A percentile compares a stretch with the other conserved stretches of the same genome.
phyloP scores from a whole-genome alignment of 2,113 vertebrate species.

The Ardeotis arabs region DNA sequence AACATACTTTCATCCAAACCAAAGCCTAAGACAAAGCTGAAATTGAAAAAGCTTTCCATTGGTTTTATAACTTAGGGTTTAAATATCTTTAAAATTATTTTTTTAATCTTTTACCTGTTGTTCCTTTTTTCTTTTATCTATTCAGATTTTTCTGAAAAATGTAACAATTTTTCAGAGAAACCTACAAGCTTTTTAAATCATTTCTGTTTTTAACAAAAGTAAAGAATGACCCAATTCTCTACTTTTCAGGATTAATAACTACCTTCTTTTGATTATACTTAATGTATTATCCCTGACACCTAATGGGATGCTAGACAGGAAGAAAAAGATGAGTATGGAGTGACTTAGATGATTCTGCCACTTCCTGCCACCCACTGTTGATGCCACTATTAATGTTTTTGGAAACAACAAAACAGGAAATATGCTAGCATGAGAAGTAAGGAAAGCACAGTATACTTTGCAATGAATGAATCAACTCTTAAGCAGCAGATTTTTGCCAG shows the following conservation, averaged over 20 bases:
- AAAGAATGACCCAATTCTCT: slow-evolving; percentile 5
- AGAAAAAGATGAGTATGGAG: not conserved
- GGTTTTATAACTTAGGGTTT: not conserved
- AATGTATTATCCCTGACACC: not conserved
- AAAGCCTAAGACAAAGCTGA: not conserved
- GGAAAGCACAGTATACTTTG: not conserved
- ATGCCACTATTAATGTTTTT: not conserved
- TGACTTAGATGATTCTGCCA: not conserved
- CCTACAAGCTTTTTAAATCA: not conserved
- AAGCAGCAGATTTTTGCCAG: not conserved
- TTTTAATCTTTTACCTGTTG: not conserved
- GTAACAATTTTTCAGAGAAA: not conserved
- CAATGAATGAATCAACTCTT: not conserved
- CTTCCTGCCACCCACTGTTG: not conserved
- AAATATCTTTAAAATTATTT: not conserved
- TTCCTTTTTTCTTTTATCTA: not conserved
- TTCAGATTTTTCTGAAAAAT: not conserved
- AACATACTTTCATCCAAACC: not conserved
- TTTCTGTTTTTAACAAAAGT: slow-evolving; percentile 17
- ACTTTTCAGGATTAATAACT: slow-evolving; percentile 23
- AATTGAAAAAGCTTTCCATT: not conserved
- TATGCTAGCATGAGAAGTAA: not conserved
- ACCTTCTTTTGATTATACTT: not conserved
- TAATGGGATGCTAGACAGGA: not conserved
- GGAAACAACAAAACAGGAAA: slow-evolving; percentile 17